These are phyloP conservation scores for Drosophila kuntzei DNA, from an alignment of 2,888 invertebrate species.

Conservation along the genomic window DNA sequence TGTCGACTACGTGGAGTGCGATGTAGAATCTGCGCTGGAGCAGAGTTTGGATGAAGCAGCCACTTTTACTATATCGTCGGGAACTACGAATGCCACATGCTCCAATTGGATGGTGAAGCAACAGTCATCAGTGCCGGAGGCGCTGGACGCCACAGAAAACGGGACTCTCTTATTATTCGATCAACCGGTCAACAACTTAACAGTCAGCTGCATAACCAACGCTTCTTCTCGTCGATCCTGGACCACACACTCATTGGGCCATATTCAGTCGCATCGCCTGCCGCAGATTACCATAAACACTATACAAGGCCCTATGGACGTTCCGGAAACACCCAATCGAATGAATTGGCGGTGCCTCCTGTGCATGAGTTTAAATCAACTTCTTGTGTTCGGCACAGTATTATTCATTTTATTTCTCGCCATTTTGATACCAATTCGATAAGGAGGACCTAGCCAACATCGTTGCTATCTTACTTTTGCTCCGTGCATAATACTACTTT, in stretches of 20 bases:
- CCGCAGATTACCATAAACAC: constrained; percentile 45
- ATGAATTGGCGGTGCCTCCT: constrained; percentile 22
- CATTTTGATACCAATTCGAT: background rate
- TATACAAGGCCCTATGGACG: constrained; percentile 9
- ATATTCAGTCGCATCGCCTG: constrained; percentile 39
- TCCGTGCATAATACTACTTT: background rate
- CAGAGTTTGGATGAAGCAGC: background rate
- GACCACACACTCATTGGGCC: constrained; percentile 30
- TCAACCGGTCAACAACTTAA: background rate
- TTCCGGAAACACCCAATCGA: constrained; percentile 31
- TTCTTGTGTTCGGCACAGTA: constrained; percentile 41
- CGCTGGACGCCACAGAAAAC: constrained; percentile 37
- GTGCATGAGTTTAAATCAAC: constrained; percentile 60
- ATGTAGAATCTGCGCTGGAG: background rate
- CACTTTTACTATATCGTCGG: constrained; percentile 28
- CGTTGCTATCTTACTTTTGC: background rate
- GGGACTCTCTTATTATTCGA: background rate
- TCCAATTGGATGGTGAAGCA: constrained; percentile 1
- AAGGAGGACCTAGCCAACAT: background rate
- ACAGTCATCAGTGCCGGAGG: constrained; percentile 1
- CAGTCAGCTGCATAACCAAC: constrained; percentile 28
- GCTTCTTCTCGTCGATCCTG: constrained; percentile 47
- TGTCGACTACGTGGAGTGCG: background rate
- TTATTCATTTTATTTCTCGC: constrained; percentile 31
- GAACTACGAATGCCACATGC: background rate